phyloP scores from a whole-genome alignment of 2,797 vertebrate species.

The Manis javanica region DNA sequence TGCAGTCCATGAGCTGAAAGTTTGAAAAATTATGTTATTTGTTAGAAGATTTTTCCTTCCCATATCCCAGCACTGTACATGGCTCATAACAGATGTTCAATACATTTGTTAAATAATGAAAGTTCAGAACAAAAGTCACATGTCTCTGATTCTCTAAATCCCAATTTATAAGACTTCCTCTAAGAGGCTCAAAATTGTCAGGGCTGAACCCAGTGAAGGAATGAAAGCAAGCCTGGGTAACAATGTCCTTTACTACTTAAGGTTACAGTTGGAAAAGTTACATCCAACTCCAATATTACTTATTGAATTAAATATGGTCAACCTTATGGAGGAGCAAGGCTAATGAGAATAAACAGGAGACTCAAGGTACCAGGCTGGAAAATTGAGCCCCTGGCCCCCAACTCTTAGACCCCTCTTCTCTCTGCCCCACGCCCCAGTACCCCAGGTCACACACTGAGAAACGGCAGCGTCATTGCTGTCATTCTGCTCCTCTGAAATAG shows the following conservation, averaged over 20 bases:
- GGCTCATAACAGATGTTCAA: neutral
- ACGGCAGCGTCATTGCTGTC: conserved; percentile 59
- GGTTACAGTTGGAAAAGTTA: neutral
- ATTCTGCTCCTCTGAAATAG: conserved; percentile 70
- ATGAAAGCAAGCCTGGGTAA: neutral
- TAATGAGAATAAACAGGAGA: neutral
- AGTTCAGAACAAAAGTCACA: neutral
- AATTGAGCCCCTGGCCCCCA: neutral
- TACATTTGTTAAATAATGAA: neutral
- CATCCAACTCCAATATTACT: neutral
- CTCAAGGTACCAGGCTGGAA: neutral
- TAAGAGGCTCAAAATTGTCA: neutral
- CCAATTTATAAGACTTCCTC: conserved; percentile 22
- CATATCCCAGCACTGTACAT: neutral
- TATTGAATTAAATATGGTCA: neutral
- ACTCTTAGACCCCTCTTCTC: neutral
- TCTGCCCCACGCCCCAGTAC: neutral
- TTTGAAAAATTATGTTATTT: neutral
- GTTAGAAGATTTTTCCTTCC: neutral
- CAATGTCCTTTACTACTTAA: neutral
- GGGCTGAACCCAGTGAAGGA: neutral
- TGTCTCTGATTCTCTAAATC: neutral
- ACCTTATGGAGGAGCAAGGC: neutral
- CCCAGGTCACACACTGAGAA: conserved; percentile 47
- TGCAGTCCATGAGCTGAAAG: neutral